Evolutionary conservation across 2,113 vertebrate species (phyloP), one percentile per base, ranked within the genome.

Genomic region (Melanostigma gelatinosum): DNA sequence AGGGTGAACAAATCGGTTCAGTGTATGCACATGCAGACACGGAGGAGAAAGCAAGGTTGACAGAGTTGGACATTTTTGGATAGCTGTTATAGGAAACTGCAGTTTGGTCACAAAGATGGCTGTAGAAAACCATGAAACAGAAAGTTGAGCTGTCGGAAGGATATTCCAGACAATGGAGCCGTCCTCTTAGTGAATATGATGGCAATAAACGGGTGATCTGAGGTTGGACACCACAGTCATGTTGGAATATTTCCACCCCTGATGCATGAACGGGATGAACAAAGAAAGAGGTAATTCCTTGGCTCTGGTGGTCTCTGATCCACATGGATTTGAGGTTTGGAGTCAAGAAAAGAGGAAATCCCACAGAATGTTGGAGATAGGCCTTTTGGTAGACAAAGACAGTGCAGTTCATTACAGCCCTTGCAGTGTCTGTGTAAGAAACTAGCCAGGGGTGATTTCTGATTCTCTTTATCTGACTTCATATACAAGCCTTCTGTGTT

Each of bases 401-500:
- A 20, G 8, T 10, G 24, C 11, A 34, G 42, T 54, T 79, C 10
- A 66, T 54, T 36, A 16, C 7, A 36, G 65, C 16, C 15, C 27
- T 8, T 57, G 58, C 46, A 11, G 55, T 20, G 58, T 55, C 58
- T 40, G 52, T 75, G 60, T 42, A 34, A 58, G 58, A 71, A 71
- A 78, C 64, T 61, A 42, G 20, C 67, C n/a, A 44, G 29, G 5
- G 66, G 1, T 16, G 7, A 22, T 61, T 67, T 74, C n/a, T 58
- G 58, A 62, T 67, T 20, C 29, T 50, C 13, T 52, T 58, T 40
- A 58, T 68, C 55, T 79, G 38, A 67, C n/a, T 9, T 46, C 12
- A 20, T 46, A 22, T 32, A 13, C 32, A 3, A 18, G 27, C 27
- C 36, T 16, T 34, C 34, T 34, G 34, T 16, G 20, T 52, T 61